phyloP scores from a whole-genome alignment of 2,888 invertebrate species.

The Ennomos quercinarius region DNA sequence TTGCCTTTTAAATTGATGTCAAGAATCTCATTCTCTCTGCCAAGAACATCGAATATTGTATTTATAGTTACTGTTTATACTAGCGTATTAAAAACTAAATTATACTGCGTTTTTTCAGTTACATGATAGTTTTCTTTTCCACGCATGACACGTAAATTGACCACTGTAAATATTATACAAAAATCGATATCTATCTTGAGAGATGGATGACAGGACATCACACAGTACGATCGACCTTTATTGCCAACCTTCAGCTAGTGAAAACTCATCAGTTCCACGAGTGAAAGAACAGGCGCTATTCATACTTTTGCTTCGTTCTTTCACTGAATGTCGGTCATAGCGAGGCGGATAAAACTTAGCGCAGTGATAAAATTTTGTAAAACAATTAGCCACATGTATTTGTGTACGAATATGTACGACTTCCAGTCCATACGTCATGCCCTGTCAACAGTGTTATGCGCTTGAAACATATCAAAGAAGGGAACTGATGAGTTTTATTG shows the following conservation, averaged over 20 bases:
- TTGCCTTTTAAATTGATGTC: conserved; percentile 46
- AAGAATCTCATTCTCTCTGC: conserved; percentile 44
- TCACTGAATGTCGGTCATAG: neutral
- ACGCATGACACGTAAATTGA: conserved; percentile 27
- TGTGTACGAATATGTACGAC: too few relatives aligned
- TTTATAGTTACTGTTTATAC: conserved; percentile 40
- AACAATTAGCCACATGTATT: too few relatives aligned
- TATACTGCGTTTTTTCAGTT: conserved; percentile 42
- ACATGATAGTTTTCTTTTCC: conserved; percentile 38
- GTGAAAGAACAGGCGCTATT: conserved; percentile 1
- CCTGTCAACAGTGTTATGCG: too few relatives aligned
- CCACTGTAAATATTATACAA: conserved; percentile 8
- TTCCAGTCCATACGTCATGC: too few relatives aligned
- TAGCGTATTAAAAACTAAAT: conserved; percentile 41
- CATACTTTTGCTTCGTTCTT: conserved; percentile 1
- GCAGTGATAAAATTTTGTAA: too few relatives aligned
- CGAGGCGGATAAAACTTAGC: neutral
- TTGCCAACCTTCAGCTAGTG: neutral
- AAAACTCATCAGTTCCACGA: conserved; percentile 2
- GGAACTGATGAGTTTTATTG: conserved; percentile 7
- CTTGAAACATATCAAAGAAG: conserved; percentile 1
- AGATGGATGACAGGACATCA: neutral
- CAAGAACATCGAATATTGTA: conserved; percentile 44
- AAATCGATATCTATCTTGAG: neutral
- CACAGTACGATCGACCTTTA: neutral